Evolutionary conservation across 2,797 vertebrate species (phyloP), one percentile per base, ranked within the genome.

Genomic region (Nasua narica): DNA sequence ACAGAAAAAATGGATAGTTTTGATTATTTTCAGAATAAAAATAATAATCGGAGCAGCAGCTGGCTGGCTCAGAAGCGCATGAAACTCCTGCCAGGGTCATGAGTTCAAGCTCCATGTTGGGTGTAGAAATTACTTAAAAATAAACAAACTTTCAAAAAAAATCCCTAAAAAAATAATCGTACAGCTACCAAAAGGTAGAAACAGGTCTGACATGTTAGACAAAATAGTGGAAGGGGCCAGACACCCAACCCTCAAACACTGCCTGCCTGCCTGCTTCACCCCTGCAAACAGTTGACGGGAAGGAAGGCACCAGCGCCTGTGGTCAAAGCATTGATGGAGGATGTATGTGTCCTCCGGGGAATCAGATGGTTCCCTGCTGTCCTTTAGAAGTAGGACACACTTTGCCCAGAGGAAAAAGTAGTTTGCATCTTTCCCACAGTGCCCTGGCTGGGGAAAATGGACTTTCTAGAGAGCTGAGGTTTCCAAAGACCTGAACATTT

Each of bases 241-340:
- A 18, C 21, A 3, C 27, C 27, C 37, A 0, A 86, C 35, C 81
- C n/a, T 48, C 35, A 14, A 3, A 13, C 35, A 0, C n/a, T 48
- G 21, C 52, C 8, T 19, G n/a, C n/a, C n/a, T 56, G 43, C 76
- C 11, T 14, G 25, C 27, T 46, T 58, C 4, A 15, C 25, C 52
- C 40, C 29, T 69, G 29, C 9, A n/a, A 14, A 50, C 27, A 62
- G 25, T 14, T 11, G 27, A 18, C 0, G 0, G 35, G 4, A 25
- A 58, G 56, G 54, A 40, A 74, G 81, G 12, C 2, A 0, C 56
- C 43, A 5, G 50, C 2, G 0, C 9, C 35, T 16, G n/a, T 83
- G 21, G 16, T 48, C 72, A 11, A 1, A 2, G 58, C 1, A 0
- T 5, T 0, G 3, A 1, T 13, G 35, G 77, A 23, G 29, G 13